Base-by-base conservation (phyloP, 2,888 invertebrate species). In the Ectemnius continuus region DNA sequence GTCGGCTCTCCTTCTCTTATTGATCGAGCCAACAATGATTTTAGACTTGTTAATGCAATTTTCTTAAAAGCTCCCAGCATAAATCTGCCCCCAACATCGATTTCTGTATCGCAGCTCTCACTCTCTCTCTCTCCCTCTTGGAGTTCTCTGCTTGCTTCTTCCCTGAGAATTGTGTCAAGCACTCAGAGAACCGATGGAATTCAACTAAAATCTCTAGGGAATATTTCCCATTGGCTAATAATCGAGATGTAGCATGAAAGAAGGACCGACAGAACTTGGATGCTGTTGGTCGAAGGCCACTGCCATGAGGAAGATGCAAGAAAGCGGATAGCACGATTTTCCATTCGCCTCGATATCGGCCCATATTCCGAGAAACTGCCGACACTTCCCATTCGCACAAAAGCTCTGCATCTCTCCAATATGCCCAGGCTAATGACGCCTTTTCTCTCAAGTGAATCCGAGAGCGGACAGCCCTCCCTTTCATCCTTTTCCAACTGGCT, bases 31-130 rank as follows among this genome's bases (percentile, higher is more conserved):
- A 18, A 45, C 68, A 81, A 84, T 83, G 79, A 85, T 84, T 83
- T 83, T 84, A 83, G 83, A 83, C 83, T 83, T 83, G 85, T 83
- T 83, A 83, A 83, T 83, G 83, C 79, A 83, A 83, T 83, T 83
- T 79, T 67, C 77, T 70, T 83, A 74, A 83, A 81, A 84, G 85
- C 81, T 61, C 47, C 58, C 16, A 46, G 67, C 70, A 63, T 78
- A 68, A 36, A 62, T 70, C 36, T 36, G 36, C 36, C 36, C 36
- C 5, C 8, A 36, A 36, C 8, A 6, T 11, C 8, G 36, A 36
- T 6, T 8, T 8, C 1, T 36, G 36, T 23, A 36, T 36, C 36
- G 36, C 36, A 8, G 5, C 2, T 36, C 36, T 8, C 36, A 0
- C 8, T 8, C 36, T 8, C 36, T 0, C 36, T 36, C 36, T 8